These are phyloP conservation scores for Cuculus canorus DNA, from an alignment of 2,797 vertebrate species.

Conservation along the genomic window DNA sequence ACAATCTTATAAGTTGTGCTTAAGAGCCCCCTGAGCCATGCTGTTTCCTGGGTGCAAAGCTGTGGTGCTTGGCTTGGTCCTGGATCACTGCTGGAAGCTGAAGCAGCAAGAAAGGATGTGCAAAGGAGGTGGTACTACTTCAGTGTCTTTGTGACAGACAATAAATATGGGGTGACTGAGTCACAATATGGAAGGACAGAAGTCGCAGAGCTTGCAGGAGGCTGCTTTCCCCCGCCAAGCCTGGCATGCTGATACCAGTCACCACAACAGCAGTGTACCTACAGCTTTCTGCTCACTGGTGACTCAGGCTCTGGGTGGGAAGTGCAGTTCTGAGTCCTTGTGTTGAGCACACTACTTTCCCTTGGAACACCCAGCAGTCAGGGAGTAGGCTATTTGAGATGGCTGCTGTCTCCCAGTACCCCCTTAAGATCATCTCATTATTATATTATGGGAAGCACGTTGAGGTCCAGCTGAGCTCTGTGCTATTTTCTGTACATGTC, in stretches of 20 bases:
- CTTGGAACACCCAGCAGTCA: background rate
- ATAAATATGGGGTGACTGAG: background rate
- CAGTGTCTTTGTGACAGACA: background rate
- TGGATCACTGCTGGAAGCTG: rapidly evolving
- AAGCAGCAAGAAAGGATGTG: background rate
- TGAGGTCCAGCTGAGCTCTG: background rate
- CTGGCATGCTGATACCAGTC: background rate
- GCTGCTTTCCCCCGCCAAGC: background rate
- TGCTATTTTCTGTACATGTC: background rate
- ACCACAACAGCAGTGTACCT: rapidly evolving
- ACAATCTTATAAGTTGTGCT: background rate
- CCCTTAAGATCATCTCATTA: background rate
- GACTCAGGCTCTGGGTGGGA: background rate
- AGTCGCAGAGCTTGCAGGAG: background rate
- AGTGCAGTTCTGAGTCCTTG: background rate
- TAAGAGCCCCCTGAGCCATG: background rate
- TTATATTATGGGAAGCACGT: rapidly evolving
- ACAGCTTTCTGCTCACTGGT: background rate
- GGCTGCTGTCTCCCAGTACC: background rate
- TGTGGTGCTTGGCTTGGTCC: background rate
- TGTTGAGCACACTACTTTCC: background rate
- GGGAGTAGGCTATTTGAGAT: background rate
- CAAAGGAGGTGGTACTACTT: background rate
- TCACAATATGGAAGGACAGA: background rate
- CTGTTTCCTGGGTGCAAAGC: background rate